Percentiles rank a stretch among this genome's conserved stretches.
phyloP scores from a whole-genome alignment of 1,140 invertebrate genomes.

The Drosophila pallidifrons region DNA sequence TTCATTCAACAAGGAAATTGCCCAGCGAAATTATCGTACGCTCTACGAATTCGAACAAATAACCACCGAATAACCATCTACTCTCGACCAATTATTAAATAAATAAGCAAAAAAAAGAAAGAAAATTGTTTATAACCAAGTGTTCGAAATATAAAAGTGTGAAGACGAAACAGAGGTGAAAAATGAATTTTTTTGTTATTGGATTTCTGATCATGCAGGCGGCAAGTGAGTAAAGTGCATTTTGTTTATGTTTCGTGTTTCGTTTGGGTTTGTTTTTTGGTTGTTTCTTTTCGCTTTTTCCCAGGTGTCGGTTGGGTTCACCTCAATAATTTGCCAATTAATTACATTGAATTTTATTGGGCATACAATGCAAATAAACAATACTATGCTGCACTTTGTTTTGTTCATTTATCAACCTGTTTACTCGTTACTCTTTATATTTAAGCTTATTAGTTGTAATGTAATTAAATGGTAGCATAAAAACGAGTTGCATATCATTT shows the following conservation, averaged over 20 bases:
- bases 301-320: slow-evolving; percentile 10
- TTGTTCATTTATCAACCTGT: slow-evolving; percentile 9
- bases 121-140: slow-evolving; percentile 4
- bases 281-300: background rate
- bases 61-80: slow-evolving; percentile 40
- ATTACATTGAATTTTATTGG: background rate
- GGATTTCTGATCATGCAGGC: slow-evolving; percentile 84
- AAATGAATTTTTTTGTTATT: slow-evolving; percentile 84
- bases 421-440: slow-evolving; percentile 1
- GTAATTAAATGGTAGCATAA: slow-evolving; percentile 9
- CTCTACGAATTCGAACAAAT: slow-evolving; percentile 55
- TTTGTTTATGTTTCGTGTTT: slow-evolving; percentile 5
- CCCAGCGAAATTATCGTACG: slow-evolving; percentile 50
- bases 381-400: slow-evolving; percentile 4
- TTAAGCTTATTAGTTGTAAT: slow-evolving; percentile 1
- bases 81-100: slow-evolving; percentile 9
- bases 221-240: slow-evolving; percentile 76
- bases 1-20: slow-evolving; percentile 47
- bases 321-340: slow-evolving; percentile 3
- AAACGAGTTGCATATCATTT: slow-evolving; percentile 22
- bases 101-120: slow-evolving; percentile 3
- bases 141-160: slow-evolving; percentile 48
- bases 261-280: slow-evolving; percentile 6
- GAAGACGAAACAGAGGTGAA: slow-evolving; percentile 36
- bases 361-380: slow-evolving; percentile 9